A percentile compares a stretch with the other conserved stretches of the same genome.
phyloP scores from a whole-genome alignment of 37 sponge, comb jelly and placozoan species.

The Halisarca cf. caerulea region DNA sequence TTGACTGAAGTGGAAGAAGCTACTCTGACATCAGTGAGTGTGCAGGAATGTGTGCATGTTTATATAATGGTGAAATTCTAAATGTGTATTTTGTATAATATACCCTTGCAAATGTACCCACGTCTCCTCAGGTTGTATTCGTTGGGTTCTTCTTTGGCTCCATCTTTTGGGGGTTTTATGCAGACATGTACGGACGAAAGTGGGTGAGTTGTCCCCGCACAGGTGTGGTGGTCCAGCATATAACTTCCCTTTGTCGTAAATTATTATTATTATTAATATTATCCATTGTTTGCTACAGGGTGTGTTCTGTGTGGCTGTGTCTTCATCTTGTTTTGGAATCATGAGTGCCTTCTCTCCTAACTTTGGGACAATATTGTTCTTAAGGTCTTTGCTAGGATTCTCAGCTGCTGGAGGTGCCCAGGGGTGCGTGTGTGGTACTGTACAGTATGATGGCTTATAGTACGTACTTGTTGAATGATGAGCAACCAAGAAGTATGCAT shows the following conservation, averaged over 20 bases:
- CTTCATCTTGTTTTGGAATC: not conserved
- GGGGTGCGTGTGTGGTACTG: not conserved
- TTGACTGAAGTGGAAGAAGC: constrained; percentile 21
- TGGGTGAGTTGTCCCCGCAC: constrained; percentile 8
- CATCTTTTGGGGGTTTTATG: constrained; percentile 41
- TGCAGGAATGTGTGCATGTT: not conserved
- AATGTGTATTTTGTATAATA: too few relatives aligned
- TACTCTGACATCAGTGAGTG: constrained; percentile 11
- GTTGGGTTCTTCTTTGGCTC: constrained; percentile 70
- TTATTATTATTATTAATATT: not conserved
- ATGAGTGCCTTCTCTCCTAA: constrained; percentile 50
- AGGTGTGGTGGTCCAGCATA: too few relatives aligned
- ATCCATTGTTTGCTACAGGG: not conserved
- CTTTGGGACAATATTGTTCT: constrained; percentile 12
- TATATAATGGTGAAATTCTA: not conserved
- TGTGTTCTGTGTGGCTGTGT: not conserved
- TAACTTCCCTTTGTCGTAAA: too few relatives aligned
- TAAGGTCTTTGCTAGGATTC: constrained; percentile 34
- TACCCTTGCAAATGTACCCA: too few relatives aligned
- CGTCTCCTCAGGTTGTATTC: constrained; percentile 81
- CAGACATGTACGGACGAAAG: constrained; percentile 61
- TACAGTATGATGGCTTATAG: too few relatives aligned
- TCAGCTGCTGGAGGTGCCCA: constrained; percentile 21
- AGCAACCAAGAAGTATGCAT: too few relatives aligned
- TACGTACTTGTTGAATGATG: too few relatives aligned